Conservation (phyloP, 2,797 vertebrate genomes). For the Acanthurus lineatus region DNA sequence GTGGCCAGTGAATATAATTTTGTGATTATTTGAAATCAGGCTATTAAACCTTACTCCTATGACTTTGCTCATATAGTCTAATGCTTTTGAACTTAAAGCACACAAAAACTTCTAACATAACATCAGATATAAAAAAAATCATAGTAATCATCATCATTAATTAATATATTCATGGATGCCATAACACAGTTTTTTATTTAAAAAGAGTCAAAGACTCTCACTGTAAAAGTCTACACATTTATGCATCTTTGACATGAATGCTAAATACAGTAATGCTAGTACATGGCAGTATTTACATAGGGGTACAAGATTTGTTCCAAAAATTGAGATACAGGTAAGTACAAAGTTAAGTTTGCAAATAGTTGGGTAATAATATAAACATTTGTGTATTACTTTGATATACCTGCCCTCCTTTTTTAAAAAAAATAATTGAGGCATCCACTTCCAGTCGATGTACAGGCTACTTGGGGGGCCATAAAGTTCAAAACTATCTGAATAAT, state of each 20-base stretch:
- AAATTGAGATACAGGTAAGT: constrained; percentile 63
- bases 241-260: constrained; percentile 82
- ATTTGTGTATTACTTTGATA: constrained; percentile 73
- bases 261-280: constrained; percentile 63
- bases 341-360: constrained; percentile 70
- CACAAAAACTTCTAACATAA: not conserved
- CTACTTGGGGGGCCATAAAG: constrained; percentile 50
- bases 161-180: constrained; percentile 75
- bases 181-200: constrained; percentile 68
- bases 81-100: not conserved
- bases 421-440: constrained; percentile 30
- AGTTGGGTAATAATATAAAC: constrained; percentile 83
- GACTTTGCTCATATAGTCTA: not conserved
- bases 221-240: constrained; percentile 80
- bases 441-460: constrained; percentile 50
- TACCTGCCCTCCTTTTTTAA: constrained; percentile 44
- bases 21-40: not conserved
- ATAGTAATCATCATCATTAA: not conserved
- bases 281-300: constrained; percentile 80
- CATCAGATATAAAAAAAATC: too few relatives aligned
- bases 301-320: constrained; percentile 71
- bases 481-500: constrained; percentile 13
- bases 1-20: not conserved
- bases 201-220: constrained; percentile 76
- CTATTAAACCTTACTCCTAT: not conserved